Evolutionary conservation across 53 echinoderm and acorn worm genomes (phyloP).

Genomic region (Temnopleurus reevesii): DNA sequence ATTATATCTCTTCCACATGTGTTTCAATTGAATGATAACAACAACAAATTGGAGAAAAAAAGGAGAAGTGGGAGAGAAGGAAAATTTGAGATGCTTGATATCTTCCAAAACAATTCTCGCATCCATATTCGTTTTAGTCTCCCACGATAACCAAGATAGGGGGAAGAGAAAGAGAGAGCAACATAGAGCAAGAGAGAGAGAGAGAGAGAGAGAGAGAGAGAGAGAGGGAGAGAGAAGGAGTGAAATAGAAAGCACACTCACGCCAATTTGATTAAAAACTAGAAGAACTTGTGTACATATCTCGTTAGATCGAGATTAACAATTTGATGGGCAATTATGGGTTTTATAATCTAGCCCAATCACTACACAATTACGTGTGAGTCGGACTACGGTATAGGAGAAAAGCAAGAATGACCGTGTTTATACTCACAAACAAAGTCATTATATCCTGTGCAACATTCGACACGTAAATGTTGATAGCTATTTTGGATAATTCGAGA

Average conservation of each 20-base stretch:
- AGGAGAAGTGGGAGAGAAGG: too few relatives aligned
- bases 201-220: too few relatives aligned
- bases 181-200: too few relatives aligned
- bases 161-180: too few relatives aligned
- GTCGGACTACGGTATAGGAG: neutral
- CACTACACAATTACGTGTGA: slow-evolving; percentile 49
- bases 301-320: slow-evolving; percentile 42
- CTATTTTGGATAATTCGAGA: neutral
- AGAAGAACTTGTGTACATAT: slow-evolving; percentile 22
- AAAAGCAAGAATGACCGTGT: neutral
- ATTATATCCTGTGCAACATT: slow-evolving; percentile 15
- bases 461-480: slow-evolving; percentile 29
- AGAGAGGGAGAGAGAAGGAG: too few relatives aligned
- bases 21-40: slow-evolving; percentile 21
- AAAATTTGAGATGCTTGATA: too few relatives aligned
- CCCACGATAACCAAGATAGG: too few relatives aligned
- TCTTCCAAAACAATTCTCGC: too few relatives aligned
- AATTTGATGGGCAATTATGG: slow-evolving; percentile 26
- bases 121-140: too few relatives aligned
- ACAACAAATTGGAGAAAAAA: neutral
- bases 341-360: neutral
- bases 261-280: slow-evolving; percentile 26
- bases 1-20: neutral
- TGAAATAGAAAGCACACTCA: too few relatives aligned
- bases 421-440: neutral